Evolutionary conservation across 92 coral and sea anemone species (phyloP).

Genomic region (Heliopora coerulea): DNA sequence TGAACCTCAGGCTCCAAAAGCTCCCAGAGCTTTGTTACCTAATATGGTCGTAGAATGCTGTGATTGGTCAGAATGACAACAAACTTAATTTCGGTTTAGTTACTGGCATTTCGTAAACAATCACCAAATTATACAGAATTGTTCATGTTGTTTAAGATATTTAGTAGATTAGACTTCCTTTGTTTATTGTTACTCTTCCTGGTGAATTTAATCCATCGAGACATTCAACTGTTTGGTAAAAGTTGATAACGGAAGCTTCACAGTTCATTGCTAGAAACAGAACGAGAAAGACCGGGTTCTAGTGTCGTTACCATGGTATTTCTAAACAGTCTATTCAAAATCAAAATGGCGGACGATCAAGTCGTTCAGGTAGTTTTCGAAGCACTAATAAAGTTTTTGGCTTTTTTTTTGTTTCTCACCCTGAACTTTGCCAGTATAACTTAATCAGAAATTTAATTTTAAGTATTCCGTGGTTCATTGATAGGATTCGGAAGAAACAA

Average conservation of each 20-base stretch:
- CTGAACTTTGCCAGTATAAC: too few species aligned
- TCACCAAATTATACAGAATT: background rate
- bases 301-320: background rate
- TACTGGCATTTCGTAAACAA: background rate
- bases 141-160: background rate
- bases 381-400: too few species aligned
- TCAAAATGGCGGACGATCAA: constrained; percentile 42
- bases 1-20: constrained; percentile 12
- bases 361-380: background rate
- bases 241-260: too few species aligned
- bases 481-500: constrained; percentile 24
- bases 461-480: background rate
- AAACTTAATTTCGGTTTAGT: background rate
- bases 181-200: background rate
- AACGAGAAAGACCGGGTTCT: background rate
- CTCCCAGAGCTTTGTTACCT: constrained; percentile 30
- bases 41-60: constrained; percentile 28
- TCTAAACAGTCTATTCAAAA: background rate
- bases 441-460: too few species aligned
- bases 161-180: background rate
- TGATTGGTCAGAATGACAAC: constrained; percentile 46
- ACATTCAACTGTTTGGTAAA: background rate
- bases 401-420: background rate
- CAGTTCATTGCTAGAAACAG: too few species aligned
- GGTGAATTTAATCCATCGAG: background rate